Evolutionary conservation across 23 tunicate genomes (phyloP), one percentile per base, ranked within the genome.

Genomic region (Phallusia fumigata): DNA sequence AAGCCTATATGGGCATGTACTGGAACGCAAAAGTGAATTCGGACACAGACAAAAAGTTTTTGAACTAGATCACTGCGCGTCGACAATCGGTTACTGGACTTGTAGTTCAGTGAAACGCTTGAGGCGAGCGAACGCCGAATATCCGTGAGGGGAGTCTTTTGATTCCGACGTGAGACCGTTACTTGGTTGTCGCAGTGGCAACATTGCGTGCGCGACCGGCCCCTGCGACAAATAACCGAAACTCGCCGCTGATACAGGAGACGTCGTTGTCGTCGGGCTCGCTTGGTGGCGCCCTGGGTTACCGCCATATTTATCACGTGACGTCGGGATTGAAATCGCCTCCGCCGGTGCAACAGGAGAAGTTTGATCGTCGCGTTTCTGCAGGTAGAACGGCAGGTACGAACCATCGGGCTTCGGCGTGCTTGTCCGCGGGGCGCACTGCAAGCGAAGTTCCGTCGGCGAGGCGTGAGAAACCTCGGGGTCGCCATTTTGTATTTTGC

Each of bases 61-160:
- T 40, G 47, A 40, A 40, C 47, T 40, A 40, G 47, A 3, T 21
- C 69, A 16, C 26, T 21, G 28, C 18, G 35, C 65, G 11, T 58
- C 15, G 69, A 6, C 28, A 2, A 13, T 58, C 13, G 26, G 28
- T 13, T 75, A 83, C 47, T 83, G 69, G 35, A 84, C 87, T 76
- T 76, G 81, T 2, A 84, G 33, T 53, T 84, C 87, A 1, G 87
- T 84, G 65, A 84, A 84, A 22, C 87, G 52, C 36, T 84, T 84
- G 1, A 84, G 81, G 26, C 76, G 75, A 19, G 87, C 87, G 12
- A 84, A 77, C 18, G 87, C 87, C 18, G 87, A 52, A 26, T 32
- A 74, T 1, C 33, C 77, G 10, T 3, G 78, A 10, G 40, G 78
- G 5, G 47, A 10, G 74, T 26, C 31, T 40, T 40, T 40, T 3